These are phyloP conservation scores for Tragelaphus strepsiceros DNA, from an alignment of 2,113 vertebrate species.

Conservation along the genomic window DNA sequence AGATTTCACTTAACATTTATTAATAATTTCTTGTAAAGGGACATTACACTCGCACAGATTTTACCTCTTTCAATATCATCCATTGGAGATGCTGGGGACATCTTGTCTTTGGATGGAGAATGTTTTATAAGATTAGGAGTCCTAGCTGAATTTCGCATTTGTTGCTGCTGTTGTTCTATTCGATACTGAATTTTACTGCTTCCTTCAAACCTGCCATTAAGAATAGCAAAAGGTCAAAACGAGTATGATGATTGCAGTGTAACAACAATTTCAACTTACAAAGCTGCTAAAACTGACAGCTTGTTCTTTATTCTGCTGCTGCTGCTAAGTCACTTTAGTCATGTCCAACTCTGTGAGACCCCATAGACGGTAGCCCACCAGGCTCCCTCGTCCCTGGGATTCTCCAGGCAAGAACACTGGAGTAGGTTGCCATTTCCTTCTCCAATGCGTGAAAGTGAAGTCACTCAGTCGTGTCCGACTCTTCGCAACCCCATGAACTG, in stretches of 20 bases:
- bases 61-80: slow-evolving; percentile 97
- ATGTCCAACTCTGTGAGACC: no score
- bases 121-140: slow-evolving; percentile 81
- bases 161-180: slow-evolving; percentile 82
- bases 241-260: not conserved
- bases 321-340: no score
- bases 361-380: no score
- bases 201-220: slow-evolving; percentile 89
- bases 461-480: no score
- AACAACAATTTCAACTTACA: not conserved
- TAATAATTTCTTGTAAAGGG: slow-evolving; percentile 16
- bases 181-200: slow-evolving; percentile 95
- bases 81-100: slow-evolving; percentile 89
- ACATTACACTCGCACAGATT: not conserved
- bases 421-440: no score
- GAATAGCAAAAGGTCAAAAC: slow-evolving; percentile 7
- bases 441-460: no score
- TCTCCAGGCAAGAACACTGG: no score
- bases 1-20: slow-evolving; percentile 14
- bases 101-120: slow-evolving; percentile 85
- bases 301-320: not conserved
- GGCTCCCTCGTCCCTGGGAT: no score
- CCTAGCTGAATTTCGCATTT: slow-evolving; percentile 80
- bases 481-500: no score
- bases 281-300: not conserved